Base-by-base conservation (phyloP, 2,113 vertebrate genomes). In the Fukomys damarensis region DNA sequence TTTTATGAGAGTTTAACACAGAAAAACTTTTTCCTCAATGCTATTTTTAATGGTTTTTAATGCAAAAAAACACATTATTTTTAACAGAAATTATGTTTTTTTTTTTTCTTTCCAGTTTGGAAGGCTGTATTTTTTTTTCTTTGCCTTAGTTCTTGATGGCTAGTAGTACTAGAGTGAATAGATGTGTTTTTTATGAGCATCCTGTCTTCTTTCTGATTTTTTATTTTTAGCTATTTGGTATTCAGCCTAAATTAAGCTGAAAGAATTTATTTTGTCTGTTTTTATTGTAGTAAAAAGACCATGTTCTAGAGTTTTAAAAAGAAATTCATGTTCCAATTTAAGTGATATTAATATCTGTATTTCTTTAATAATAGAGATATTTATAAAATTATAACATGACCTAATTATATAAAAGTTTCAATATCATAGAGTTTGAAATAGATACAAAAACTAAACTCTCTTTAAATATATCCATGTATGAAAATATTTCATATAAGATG, bases 351-450 rank as follows among this genome's bases (percentile, higher is more conserved):
- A 52, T 65, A 46, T 35, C 19, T 66, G 0, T 6, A 56, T 88
- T 72, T 72, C 2, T 94, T 97, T 93, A 76, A 88, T 96, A 8
- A 91, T 17, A 94, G 41, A 61, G 82, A 76, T 46, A 41, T 19
- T 70, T 41, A 41, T 43, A 72, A 72, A 72, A 26, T 80, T 93
- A 4, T 35, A 86, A 88, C 76, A 65, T 59, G 82, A 56, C 93
- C 79, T 92, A 68, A 38, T 96, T 84, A 91, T 81, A 89, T 46
- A 17, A 80, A 91, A 46, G 0, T 70, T 72, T 54, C 68, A 72
- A 49, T 91, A 66, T 88, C 4, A 61, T 92, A 77, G 56, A 52
- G 7, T 35, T 70, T 26, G 1, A 2, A 58, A 85, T 93, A 66
- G 3, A 12, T 56, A 14, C 35, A 5, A 59, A 59, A 58, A 24